These are phyloP conservation scores for Drosophila kikkawai DNA, from an alignment of 1,140 invertebrate species.

Conservation along the genomic window DNA sequence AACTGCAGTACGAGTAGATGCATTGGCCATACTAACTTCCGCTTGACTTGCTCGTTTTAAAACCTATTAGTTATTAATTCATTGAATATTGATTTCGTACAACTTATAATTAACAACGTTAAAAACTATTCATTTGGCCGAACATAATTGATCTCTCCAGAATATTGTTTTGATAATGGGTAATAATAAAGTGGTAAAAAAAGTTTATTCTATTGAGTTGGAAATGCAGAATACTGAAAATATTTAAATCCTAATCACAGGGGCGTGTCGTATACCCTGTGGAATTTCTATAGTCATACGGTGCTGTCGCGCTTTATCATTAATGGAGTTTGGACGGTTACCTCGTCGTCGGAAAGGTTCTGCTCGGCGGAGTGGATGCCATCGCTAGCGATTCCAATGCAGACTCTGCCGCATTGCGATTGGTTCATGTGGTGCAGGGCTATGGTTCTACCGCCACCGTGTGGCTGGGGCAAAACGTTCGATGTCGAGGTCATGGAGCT, in stretches of 20 bases:
- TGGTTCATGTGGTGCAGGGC: slow-evolving; percentile 79
- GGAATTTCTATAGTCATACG: slow-evolving; percentile 86
- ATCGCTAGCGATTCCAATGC: slow-evolving; percentile 61
- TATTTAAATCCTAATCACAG: slow-evolving; percentile 72
- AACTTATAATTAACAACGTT: slow-evolving; percentile 47
- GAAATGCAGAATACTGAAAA: slow-evolving; percentile 57
- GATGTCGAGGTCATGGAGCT: slow-evolving; percentile 63
- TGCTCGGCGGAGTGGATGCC: slow-evolving; percentile 62
- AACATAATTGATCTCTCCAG: slow-evolving; percentile 49
- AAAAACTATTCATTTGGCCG: slow-evolving; percentile 44
- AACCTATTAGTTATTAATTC: slow-evolving; percentile 37
- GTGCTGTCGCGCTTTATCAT: slow-evolving; percentile 87
- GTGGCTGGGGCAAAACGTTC: slow-evolving; percentile 51
- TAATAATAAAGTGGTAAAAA: slow-evolving; percentile 59
- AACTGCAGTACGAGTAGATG: slow-evolving; percentile 21
- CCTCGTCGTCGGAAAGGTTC: slow-evolving; percentile 85
- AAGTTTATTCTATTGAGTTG: slow-evolving; percentile 56
- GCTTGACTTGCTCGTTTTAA: slow-evolving; percentile 18
- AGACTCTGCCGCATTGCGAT: slow-evolving; percentile 63
- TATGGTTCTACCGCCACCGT: slow-evolving; percentile 69
- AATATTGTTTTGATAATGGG: slow-evolving; percentile 51
- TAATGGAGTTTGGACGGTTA: slow-evolving; percentile 86
- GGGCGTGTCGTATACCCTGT: slow-evolving; percentile 73
- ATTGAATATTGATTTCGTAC: slow-evolving; percentile 31
- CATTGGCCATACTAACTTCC: slow-evolving; percentile 29